Evolutionary conservation across 2,113 vertebrate species (phyloP).

Genomic region (Cyphomyrus plagiostoma): DNA sequence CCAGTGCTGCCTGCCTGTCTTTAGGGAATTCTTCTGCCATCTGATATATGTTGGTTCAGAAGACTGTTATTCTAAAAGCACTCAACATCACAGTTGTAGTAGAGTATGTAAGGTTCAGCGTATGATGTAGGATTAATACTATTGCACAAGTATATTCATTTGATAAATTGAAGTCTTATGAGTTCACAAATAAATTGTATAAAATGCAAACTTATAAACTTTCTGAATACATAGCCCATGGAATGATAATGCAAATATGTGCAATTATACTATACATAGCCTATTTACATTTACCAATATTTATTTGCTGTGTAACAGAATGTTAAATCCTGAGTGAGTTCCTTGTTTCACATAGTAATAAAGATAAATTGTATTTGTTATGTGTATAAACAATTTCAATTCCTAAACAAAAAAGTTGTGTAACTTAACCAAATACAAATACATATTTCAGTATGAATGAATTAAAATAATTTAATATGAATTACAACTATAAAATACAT

Average conservation of each 20-base stretch:
- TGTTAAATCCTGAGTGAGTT: not conserved
- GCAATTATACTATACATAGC: not conserved
- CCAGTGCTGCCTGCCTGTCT: not conserved
- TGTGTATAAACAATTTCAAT: conserved; percentile 24
- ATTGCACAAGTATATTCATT: not conserved
- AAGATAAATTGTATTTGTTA: conserved; percentile 20
- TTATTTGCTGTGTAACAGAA: not conserved
- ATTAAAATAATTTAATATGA: conserved; percentile 40
- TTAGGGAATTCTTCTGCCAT: not conserved
- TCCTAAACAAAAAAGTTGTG: conserved; percentile 29
- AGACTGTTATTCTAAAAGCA: not conserved
- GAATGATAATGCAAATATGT: not conserved
- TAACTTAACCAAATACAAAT: conserved; percentile 34
- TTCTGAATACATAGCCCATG: not conserved
- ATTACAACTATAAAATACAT: conserved; percentile 46
- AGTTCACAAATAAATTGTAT: not conserved
- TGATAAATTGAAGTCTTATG: not conserved
- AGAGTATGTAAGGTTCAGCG: not conserved
- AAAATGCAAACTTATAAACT: not conserved
- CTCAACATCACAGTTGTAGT: not conserved
- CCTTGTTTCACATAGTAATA: not conserved
- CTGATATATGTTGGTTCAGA: not conserved
- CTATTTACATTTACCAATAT: not conserved
- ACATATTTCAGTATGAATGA: conserved; percentile 35
- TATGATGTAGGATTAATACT: not conserved